Percentiles rank a stretch among this genome's conserved stretches.
phyloP scores from a whole-genome alignment of 2,113 vertebrate genomes.

The Xiphophorus maculatus region DNA sequence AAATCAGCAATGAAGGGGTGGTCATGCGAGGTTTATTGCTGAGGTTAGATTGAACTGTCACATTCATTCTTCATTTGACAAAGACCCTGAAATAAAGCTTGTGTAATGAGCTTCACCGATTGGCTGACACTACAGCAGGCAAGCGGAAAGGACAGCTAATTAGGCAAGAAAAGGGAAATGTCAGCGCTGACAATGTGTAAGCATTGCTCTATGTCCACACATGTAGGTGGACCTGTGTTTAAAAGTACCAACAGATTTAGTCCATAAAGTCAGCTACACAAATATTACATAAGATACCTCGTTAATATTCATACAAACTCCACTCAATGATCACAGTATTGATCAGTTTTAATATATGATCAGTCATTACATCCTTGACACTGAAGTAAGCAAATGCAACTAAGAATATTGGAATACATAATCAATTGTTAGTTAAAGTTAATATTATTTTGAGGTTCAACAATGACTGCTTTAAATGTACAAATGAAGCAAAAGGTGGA shows the following conservation, averaged over 20 bases:
- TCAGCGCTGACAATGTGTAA: conserved; percentile 50
- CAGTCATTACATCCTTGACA: background rate
- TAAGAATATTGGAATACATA: no score
- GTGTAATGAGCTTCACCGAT: conserved; percentile 55
- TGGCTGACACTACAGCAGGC: conserved; percentile 33
- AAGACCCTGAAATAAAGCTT: conserved; percentile 63
- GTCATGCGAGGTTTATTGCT: conserved; percentile 32
- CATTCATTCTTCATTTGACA: conserved; percentile 55
- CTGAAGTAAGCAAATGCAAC: no score
- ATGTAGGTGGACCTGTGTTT: background rate
- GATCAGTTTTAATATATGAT: background rate
- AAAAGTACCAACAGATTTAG: background rate
- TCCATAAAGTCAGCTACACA: background rate
- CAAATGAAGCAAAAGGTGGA: no score
- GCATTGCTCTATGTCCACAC: conserved; percentile 1
- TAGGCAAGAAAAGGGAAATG: conserved; percentile 62
- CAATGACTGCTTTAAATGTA: no score
- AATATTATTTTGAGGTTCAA: no score
- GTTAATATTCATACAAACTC: background rate
- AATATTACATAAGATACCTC: background rate
- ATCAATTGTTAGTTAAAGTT: no score
- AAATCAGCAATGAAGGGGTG: conserved; percentile 23
- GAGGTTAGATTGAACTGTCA: conserved; percentile 65
- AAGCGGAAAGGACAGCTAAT: conserved; percentile 55
- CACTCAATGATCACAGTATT: background rate